These are phyloP conservation scores for Apoderus coryli DNA, from an alignment of 2,888 invertebrate species.

Conservation along the genomic window DNA sequence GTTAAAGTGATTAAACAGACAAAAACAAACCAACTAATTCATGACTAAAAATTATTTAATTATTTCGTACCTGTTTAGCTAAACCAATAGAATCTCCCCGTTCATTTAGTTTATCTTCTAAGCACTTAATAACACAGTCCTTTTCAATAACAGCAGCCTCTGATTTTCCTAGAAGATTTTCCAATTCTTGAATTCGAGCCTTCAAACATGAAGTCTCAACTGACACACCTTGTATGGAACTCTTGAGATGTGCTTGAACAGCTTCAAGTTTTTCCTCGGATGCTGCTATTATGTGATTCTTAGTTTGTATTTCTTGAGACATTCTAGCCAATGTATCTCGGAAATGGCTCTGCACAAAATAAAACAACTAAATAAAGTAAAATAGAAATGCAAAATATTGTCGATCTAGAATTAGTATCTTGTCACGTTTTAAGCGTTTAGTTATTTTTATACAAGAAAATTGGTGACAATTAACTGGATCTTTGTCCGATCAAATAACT, in stretches of 20 bases:
- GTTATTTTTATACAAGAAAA: too few relatives aligned
- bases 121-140: slow-evolving; percentile 15
- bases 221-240: slow-evolving; percentile 23
- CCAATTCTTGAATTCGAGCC: slow-evolving; percentile 20
- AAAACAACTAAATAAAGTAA: background rate
- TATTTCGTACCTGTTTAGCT: background rate
- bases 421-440: too few relatives aligned
- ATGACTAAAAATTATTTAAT: too few relatives aligned
- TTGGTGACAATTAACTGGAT: too few relatives aligned
- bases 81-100: background rate
- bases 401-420: too few relatives aligned
- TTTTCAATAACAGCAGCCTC: slow-evolving; percentile 14
- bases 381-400: background rate
- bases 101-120: slow-evolving; percentile 15
- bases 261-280: slow-evolving; percentile 26
- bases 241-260: slow-evolving; percentile 24
- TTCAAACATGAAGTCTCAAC: slow-evolving; percentile 23
- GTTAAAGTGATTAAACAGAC: too few relatives aligned
- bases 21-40: too few relatives aligned
- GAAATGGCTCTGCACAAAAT: slow-evolving; percentile 13
- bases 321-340: slow-evolving; percentile 16
- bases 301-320: slow-evolving; percentile 26
- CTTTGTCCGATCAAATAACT: too few relatives aligned
- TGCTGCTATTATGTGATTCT: slow-evolving; percentile 24
- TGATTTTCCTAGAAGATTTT: slow-evolving; percentile 17